These are phyloP conservation scores for Actenoides lindsayi DNA, from an alignment of 2,113 vertebrate species.

Conservation along the genomic window DNA sequence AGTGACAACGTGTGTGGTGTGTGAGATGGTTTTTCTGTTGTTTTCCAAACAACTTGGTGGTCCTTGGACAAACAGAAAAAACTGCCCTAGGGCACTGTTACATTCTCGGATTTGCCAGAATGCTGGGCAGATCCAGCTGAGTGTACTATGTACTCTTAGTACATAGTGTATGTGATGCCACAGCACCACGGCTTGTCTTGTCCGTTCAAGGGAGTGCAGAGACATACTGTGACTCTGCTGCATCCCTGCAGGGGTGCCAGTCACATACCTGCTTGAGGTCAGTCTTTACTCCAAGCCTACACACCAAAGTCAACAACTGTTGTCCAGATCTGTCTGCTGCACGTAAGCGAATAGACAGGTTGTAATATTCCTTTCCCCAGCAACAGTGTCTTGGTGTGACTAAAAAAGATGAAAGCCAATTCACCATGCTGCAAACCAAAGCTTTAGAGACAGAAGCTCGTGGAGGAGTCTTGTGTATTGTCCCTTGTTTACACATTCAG, in stretches of 20 bases:
- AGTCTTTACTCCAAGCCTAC: background rate
- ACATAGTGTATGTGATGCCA: background rate
- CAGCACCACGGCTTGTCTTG: background rate
- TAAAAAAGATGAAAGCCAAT: background rate
- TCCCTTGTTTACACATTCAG: background rate
- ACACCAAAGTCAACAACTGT: background rate
- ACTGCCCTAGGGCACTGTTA: background rate
- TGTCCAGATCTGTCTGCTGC: background rate
- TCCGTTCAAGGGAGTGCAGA: background rate
- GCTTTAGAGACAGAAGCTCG: background rate
- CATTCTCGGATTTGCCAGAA: background rate
- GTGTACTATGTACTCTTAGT: background rate
- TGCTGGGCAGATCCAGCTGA: background rate
- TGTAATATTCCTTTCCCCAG: background rate
- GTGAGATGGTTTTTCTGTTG: background rate
- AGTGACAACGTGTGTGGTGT: background rate
- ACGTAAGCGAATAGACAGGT: background rate
- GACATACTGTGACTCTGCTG: background rate
- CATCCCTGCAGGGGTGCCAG: background rate
- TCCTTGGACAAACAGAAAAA: background rate
- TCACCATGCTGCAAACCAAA: background rate
- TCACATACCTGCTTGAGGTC: background rate
- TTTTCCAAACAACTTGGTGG: background rate
- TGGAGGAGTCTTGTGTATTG: background rate
- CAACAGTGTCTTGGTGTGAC: background rate